phyloP scores from a whole-genome alignment of 1,140 invertebrate genomes.

The Drosophila nebulosa region DNA sequence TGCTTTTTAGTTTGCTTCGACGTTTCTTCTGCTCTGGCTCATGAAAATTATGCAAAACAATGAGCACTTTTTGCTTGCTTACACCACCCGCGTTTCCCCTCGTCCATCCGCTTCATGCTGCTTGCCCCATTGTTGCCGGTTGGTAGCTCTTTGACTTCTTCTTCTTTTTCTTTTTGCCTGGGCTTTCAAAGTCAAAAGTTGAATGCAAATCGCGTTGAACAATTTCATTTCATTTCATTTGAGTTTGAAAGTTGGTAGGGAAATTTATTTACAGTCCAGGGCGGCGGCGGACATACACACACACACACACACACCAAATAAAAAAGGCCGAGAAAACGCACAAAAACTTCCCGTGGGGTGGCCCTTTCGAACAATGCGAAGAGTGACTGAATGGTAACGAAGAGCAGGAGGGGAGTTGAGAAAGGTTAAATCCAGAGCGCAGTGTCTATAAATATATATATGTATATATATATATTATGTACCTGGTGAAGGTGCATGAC shows the following conservation, averaged over 20 bases:
- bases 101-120: neutral
- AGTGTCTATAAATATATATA: conserved; percentile 13
- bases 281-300: no score
- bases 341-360: conserved; percentile 37
- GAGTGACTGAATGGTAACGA: neutral
- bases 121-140: neutral
- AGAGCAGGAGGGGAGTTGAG: neutral
- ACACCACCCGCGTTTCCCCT: neutral
- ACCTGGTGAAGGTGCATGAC: conserved; percentile 47
- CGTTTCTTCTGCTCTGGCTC: conserved; percentile 40
- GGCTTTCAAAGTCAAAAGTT: conserved; percentile 38
- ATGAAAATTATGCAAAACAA: conserved; percentile 73
- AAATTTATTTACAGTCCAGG: conserved; percentile 48
- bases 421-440: neutral
- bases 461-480: conserved; percentile 17
- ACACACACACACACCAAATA: conserved; percentile 19
- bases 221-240: conserved; percentile 51
- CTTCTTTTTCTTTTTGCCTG: conserved; percentile 13
- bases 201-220: conserved; percentile 63
- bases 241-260: conserved; percentile 47
- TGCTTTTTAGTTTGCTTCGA: conserved; percentile 43
- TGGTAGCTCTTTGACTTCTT: conserved; percentile 7
- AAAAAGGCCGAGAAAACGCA: conserved; percentile 12
- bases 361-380: conserved; percentile 41
- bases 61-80: conserved; percentile 41